phyloP scores from a whole-genome alignment of 2,797 vertebrate genomes.

The Acanthis flammea region DNA sequence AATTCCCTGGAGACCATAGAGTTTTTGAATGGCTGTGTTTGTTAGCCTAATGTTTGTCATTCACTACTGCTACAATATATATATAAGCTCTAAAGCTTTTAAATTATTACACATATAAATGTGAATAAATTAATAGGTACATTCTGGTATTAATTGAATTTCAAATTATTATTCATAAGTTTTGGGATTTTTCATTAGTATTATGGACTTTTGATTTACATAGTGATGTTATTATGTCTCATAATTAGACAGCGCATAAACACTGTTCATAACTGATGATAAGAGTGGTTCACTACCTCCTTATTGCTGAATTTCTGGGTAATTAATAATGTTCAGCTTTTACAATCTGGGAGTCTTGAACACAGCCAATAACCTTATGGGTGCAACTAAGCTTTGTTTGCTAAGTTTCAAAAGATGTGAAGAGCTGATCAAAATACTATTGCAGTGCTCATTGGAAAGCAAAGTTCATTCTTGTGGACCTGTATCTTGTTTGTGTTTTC shows the following conservation, averaged over 20 bases:
- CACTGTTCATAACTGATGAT: neutral
- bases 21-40: neutral
- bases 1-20: neutral
- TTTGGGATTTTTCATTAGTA: slow-evolving; percentile 35
- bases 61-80: neutral
- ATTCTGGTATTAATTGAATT: slow-evolving; percentile 39
- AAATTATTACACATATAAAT: slow-evolving; percentile 32
- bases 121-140: neutral
- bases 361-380: neutral
- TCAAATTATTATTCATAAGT: slow-evolving; percentile 46
- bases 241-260: slow-evolving; percentile 26
- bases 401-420: neutral
- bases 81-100: slow-evolving; percentile 20
- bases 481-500: neutral
- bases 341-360: neutral
- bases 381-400: neutral
- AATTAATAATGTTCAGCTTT: slow-evolving; percentile 2
- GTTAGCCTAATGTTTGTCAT: neutral
- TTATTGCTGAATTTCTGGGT: neutral
- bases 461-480: neutral
- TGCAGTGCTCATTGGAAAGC: neutral
- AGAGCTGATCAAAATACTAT: neutral
- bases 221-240: slow-evolving; percentile 21
- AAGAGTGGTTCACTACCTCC: slow-evolving; percentile 14
- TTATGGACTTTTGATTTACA: slow-evolving; percentile 58